These are phyloP conservation scores for Ochlodes sylvanus DNA, from an alignment of 2,888 invertebrate species.

Conservation along the genomic window DNA sequence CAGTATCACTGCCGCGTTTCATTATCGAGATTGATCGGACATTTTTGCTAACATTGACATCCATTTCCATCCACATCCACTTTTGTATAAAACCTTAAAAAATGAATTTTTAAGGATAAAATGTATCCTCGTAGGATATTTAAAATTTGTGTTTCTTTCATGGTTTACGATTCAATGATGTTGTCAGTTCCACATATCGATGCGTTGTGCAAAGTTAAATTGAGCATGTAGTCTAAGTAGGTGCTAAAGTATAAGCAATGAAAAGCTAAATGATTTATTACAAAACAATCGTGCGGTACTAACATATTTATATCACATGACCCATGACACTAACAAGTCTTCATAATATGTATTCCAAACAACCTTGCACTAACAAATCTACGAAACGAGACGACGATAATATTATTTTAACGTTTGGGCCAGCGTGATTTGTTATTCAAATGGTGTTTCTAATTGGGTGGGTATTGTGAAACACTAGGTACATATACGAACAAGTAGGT, in stretches of 20 bases:
- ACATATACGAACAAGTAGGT: not conserved
- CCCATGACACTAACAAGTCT: not conserved
- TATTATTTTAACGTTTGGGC: not conserved
- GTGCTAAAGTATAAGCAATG: too few relatives aligned
- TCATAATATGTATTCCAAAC: not conserved
- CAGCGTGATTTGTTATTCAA: not conserved
- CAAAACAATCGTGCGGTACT: not conserved
- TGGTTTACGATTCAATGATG: too few relatives aligned
- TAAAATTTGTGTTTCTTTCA: too few relatives aligned
- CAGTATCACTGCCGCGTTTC: constrained; percentile 17
- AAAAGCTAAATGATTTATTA: not conserved
- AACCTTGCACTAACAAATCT: constrained; percentile 7
- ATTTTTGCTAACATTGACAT: too few relatives aligned
- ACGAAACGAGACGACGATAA: not conserved
- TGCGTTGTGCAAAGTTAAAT: too few relatives aligned
- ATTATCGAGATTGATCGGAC: constrained; percentile 1
- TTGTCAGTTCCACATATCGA: too few relatives aligned
- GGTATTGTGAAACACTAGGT: constrained; percentile 11
- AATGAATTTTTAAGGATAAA: too few relatives aligned
- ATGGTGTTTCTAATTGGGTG: constrained; percentile 4
- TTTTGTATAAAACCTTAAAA: too few relatives aligned
- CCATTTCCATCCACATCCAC: too few relatives aligned
- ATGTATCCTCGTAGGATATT: too few relatives aligned
- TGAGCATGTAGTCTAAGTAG: too few relatives aligned
- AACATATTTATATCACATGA: not conserved